Base-by-base conservation (phyloP, 2,113 vertebrate species). In the Xyrauchen texanus region DNA sequence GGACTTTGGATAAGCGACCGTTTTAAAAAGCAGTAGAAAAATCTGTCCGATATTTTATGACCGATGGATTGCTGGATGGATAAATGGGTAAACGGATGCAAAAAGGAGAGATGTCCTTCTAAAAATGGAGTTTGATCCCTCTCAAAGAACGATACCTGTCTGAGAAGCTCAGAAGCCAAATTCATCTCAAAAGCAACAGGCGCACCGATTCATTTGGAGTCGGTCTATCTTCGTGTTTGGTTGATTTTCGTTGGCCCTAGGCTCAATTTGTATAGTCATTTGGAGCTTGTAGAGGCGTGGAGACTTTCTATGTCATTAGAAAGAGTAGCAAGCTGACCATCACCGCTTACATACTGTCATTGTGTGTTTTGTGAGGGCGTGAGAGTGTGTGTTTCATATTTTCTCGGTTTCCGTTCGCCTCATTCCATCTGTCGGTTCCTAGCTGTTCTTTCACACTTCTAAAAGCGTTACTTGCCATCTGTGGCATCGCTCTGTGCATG, bases 391-490 rank as follows among this genome's bases (percentile, higher is more conserved):
- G 68, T 34, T 34, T 34, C 21, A 34, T 34, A 3, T 83, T 82
- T 60, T 87, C 74, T 78, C 77, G 46, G 46, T 84, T 88, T 84
- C 87, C 63, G n/a, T 85, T 64, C 88, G 82, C 87, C 65, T 72
- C 85, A 66, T 87, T 64, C 88, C 89, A 89, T 91, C 89, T 89
- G 90, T 85, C 90, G 83, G 87, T 88, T 42, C 78, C 87, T 84
- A 85, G 85, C 84, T 84, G 88, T 88, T 84, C 83, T 83, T 86
- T 89, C 86, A 85, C 91, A 88, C 88, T 82, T 91, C 84, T 76
- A 81, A 83, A 81, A 85, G 84, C 81, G 84, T 81, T 79, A 74
- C 74, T 61, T 83, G 79, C 88, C 91, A 89, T 91, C 91, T 92
- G 90, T 84, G 90, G 67, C 72, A 64, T 84, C 82, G 63, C 75